Evolutionary conservation across 2,888 invertebrate species (phyloP), one percentile per base, ranked within the genome.

Genomic region (Sinohyriopsis cumingii): DNA sequence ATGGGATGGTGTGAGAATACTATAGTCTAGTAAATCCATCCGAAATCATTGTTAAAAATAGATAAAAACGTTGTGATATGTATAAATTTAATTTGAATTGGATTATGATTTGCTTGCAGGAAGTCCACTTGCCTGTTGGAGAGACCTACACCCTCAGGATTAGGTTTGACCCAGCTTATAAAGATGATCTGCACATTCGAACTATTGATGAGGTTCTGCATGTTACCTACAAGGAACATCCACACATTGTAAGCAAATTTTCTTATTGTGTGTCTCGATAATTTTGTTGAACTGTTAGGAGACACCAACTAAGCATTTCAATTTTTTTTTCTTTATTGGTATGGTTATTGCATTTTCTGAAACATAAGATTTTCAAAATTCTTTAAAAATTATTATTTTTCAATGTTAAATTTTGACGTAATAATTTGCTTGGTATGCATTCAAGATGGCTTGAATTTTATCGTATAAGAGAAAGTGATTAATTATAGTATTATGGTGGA

Each of bases 141-240:
- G 82, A 89, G 75, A 82, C 78, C 6, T 81, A 84, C 64, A 80
- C 74, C 3, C 69, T 90, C 53, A 80, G 71, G 63, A 78, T 89
- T 24, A 80, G 84, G 77, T 90, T 90, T 86, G 88, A 90, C 71
- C 89, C 90, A 0, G 83, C 84, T 7, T 90, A 87, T 79, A 87
- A 86, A 70, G 84, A 86, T 70, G 90, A 89, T 72, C 77, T 79
- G n/a, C 87, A 89, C 81, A 89, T 86, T 61, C 80, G 89, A 6
- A 84, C 84, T 6, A 83, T 88, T 55, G 89, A 89, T 75, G 87
- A 89, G 64, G 77, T 85, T 6, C 79, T 90, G 18, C 82, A 85
- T 24, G 79, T 90, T 25, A 81, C 86, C 9, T 90, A 89, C 82
- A 80, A 81, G 68, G 89, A 90, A 76, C 90, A 90, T 76, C 90